Conservation (phyloP, 2,113 vertebrate genomes). For the Epinephelus lanceolatus region DNA sequence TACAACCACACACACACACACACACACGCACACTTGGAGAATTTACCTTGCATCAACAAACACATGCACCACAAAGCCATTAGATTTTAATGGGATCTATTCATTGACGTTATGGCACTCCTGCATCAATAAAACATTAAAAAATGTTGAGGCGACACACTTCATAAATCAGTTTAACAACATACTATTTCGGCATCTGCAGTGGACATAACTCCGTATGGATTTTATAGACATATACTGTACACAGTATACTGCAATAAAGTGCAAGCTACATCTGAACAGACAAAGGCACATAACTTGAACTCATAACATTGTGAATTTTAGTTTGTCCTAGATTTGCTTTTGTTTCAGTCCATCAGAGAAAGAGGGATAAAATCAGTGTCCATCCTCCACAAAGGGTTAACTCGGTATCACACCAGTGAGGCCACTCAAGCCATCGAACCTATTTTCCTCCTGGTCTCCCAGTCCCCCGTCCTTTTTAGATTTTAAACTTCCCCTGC, state of each 20-base stretch:
- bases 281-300: conserved; percentile 48
- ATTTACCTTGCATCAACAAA: conserved; percentile 59
- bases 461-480: conserved; percentile 71
- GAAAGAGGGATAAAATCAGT: conserved; percentile 5
- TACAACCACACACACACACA: conserved; percentile 24
- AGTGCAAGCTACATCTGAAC: conserved; percentile 40
- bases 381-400: conserved; percentile 52
- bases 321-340: background rate
- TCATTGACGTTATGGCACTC: conserved; percentile 68
- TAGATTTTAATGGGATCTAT: conserved; percentile 70
- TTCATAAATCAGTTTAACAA: conserved; percentile 77
- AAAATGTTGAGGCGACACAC: conserved; percentile 67
- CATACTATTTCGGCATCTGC: conserved; percentile 64
- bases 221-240: conserved; percentile 73
- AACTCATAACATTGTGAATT: conserved; percentile 35
- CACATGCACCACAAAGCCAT: conserved; percentile 50
- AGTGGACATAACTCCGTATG: conserved; percentile 69
- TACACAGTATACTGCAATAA: conserved; percentile 60
- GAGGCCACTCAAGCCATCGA: conserved; percentile 66
- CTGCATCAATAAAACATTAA: conserved; percentile 73
- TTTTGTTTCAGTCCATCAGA: conserved; percentile 23
- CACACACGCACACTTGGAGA: conserved; percentile 48
- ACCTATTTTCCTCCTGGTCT: conserved; percentile 68
- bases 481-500: conserved; percentile 83
- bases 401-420: conserved; percentile 62